Percentiles rank a stretch among this genome's conserved stretches.
Conservation (phyloP, 2,888 invertebrate species). For the Ophioninae sp. region DNA sequence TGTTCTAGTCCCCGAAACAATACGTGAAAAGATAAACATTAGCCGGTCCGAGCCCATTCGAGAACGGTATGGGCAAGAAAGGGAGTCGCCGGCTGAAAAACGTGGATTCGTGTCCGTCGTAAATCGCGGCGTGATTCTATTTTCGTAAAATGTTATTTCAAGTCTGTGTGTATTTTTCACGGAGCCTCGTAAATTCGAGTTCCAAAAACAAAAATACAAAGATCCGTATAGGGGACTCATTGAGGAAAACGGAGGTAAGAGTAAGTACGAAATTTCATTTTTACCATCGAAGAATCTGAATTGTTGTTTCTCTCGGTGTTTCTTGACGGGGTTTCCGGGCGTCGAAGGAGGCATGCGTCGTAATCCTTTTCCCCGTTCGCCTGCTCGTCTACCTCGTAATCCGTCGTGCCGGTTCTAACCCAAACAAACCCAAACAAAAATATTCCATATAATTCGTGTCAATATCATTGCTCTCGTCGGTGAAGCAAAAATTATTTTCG, state of each 20-base stretch:
- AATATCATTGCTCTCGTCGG: not conserved
- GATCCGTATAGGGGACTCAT: not conserved
- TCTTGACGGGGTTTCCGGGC: conserved; percentile 62
- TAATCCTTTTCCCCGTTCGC: conserved; percentile 82
- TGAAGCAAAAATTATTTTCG: not conserved
- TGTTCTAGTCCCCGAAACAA: not conserved
- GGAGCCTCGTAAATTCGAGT: conserved; percentile 1
- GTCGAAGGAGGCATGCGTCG: conserved; percentile 66
- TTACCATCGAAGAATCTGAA: conserved; percentile 68
- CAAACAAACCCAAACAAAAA: conserved; percentile 44
- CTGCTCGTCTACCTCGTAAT: conserved; percentile 82
- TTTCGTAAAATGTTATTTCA: not conserved
- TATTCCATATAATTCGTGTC: not conserved
- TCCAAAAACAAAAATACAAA: not conserved
- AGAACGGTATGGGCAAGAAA: conserved; percentile 42
- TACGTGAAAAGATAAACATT: not conserved
- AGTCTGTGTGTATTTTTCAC: not conserved
- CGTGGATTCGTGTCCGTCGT: conserved; percentile 30
- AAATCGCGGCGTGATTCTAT: conserved; percentile 18
- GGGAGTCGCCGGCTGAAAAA: conserved; percentile 58
- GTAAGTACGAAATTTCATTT: not conserved
- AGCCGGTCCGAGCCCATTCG: not conserved
- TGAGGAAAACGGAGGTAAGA: not conserved
- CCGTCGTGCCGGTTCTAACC: conserved; percentile 81
- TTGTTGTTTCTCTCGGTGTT: conserved; percentile 67